phyloP scores from a whole-genome alignment of 2,888 invertebrate genomes.

The Netelia melanura region DNA sequence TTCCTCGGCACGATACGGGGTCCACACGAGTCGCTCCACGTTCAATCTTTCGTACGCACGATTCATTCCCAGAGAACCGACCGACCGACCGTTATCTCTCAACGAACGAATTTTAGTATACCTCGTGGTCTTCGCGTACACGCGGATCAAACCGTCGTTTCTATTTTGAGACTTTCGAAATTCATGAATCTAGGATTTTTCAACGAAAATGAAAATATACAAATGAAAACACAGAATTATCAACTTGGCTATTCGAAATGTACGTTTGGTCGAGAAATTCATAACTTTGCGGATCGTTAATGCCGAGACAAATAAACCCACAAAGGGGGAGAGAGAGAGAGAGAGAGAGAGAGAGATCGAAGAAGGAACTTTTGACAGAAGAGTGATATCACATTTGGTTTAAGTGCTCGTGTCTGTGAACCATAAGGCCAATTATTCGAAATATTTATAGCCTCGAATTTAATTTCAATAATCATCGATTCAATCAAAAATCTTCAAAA shows the following conservation, averaged over 20 bases:
- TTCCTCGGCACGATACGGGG: slow-evolving; percentile 70
- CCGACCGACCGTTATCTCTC: slow-evolving; percentile 56
- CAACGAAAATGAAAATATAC: slow-evolving; percentile 42
- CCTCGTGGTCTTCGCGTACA: background rate
- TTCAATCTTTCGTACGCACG: slow-evolving; percentile 46
- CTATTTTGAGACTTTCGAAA: slow-evolving; percentile 61
- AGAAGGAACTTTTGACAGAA: background rate
- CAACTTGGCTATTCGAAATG: background rate
- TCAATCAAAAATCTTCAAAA: no score
- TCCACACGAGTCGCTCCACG: slow-evolving; percentile 69
- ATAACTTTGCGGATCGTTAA: slow-evolving; percentile 35
- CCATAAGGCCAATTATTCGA: slow-evolving; percentile 17
- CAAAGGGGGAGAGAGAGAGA: no score
- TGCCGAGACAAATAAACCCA: background rate
- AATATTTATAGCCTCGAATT: background rate
- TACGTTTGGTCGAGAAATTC: slow-evolving; percentile 11
- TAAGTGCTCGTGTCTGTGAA: slow-evolving; percentile 33
- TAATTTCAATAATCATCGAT: background rate
- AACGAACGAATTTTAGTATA: background rate
- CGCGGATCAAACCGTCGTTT: slow-evolving; percentile 21
- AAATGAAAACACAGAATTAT: slow-evolving; percentile 14
- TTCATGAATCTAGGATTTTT: slow-evolving; percentile 50
- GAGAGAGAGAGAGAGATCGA: no score
- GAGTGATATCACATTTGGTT: background rate
- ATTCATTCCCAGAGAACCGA: slow-evolving; percentile 48